Evolutionary conservation across 1,140 invertebrate species (phyloP).

Genomic region (Nebria ingens): DNA sequence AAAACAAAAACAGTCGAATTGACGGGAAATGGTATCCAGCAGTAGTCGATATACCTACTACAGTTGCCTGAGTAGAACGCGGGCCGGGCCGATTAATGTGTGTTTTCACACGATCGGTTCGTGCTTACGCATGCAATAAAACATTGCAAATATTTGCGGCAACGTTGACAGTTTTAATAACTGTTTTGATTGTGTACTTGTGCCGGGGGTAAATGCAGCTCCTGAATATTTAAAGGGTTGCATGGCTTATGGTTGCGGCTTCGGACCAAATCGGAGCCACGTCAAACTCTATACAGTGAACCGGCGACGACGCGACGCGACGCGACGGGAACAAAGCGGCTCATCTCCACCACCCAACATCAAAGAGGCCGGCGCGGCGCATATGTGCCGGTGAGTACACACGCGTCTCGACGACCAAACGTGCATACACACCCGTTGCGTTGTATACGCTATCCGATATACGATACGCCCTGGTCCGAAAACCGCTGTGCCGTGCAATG

Average conservation of each 20-base stretch:
- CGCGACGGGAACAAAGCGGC: not conserved
- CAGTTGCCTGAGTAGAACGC: not conserved
- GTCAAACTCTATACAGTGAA: not conserved
- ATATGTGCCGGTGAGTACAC: no score
- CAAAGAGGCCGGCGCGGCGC: not conserved
- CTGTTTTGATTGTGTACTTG: slow-evolving; percentile 1
- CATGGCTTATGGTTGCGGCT: not conserved
- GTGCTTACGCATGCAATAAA: slow-evolving; percentile 8
- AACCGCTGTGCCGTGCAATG: no score
- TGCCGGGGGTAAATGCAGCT: not conserved
- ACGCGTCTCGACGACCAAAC: no score
- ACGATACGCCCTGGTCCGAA: no score
- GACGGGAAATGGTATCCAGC: no score
- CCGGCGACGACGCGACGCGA: not conserved
- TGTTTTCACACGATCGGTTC: slow-evolving; percentile 7
- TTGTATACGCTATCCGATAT: no score
- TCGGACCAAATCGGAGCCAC: not conserved
- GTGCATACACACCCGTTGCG: no score
- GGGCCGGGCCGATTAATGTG: not conserved
- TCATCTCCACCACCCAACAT: not conserved
- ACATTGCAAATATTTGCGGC: slow-evolving; percentile 5
- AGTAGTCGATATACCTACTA: not conserved
- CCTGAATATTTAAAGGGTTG: slow-evolving; percentile 7
- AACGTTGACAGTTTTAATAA: slow-evolving; percentile 6
- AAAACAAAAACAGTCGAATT: no score